phyloP scores from a whole-genome alignment of 2,888 invertebrate species.

The Drosophila greeni region DNA sequence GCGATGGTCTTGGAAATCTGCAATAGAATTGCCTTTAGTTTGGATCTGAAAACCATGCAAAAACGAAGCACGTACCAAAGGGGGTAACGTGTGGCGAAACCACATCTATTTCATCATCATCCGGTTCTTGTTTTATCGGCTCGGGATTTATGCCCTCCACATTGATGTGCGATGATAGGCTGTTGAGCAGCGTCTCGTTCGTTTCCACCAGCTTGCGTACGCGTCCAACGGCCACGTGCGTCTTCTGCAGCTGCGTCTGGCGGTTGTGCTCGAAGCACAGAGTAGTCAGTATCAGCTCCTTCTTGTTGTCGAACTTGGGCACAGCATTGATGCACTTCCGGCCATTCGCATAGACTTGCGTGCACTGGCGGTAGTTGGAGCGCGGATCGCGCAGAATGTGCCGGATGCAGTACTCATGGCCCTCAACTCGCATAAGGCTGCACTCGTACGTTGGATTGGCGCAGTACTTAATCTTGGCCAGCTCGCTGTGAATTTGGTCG shows the following conservation, averaged over 20 bases:
- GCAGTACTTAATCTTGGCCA: constrained; percentile 82
- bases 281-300: constrained; percentile 82
- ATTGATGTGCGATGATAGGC: constrained; percentile 83
- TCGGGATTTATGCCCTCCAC: constrained; percentile 72
- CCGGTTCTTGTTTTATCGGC: constrained; percentile 66
- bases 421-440: constrained; percentile 83
- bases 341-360: constrained; percentile 83
- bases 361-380: constrained; percentile 91
- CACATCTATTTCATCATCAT: constrained; percentile 80
- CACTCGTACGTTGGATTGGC: constrained; percentile 84
- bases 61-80: constrained; percentile 80
- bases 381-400: constrained; percentile 91
- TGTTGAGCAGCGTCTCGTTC: constrained; percentile 83
- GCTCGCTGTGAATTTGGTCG: constrained; percentile 82
- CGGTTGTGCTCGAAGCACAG: constrained; percentile 86
- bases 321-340: constrained; percentile 89
- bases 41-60: neutral
- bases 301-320: constrained; percentile 85
- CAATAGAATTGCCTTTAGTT: constrained; percentile 2
- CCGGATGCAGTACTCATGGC: constrained; percentile 87
- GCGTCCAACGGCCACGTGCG: constrained; percentile 81
- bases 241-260: constrained; percentile 82
- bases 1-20: constrained; percentile 76
- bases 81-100: constrained; percentile 81
- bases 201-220: constrained; percentile 82